phyloP scores from a whole-genome alignment of 2,888 invertebrate genomes.

The Galeopsomyia nigrocyanea region DNA sequence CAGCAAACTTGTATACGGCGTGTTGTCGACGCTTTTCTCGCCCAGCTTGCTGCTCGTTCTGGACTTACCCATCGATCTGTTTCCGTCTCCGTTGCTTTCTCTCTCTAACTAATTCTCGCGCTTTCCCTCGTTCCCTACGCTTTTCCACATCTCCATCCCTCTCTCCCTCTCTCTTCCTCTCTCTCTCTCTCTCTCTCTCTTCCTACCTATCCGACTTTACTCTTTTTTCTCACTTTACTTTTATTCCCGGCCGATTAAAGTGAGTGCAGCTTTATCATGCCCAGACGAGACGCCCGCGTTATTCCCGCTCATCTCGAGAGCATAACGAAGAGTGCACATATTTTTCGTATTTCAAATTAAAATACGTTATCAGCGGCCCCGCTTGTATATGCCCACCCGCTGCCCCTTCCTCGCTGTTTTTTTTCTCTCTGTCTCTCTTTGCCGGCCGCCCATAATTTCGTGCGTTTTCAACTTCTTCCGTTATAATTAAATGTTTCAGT shows the following conservation, averaged over 20 bases:
- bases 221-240: conserved; percentile 47
- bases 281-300: conserved; percentile 22
- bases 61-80: conserved; percentile 58
- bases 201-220: conserved; percentile 8
- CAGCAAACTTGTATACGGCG: conserved; percentile 47
- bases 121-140: conserved; percentile 3
- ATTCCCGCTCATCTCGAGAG: conserved; percentile 3
- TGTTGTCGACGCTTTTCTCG: conserved; percentile 63
- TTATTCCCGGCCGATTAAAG: conserved; percentile 59
- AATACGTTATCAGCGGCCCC: not conserved
- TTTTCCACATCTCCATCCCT: conserved; percentile 7
- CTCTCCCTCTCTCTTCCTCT: conserved; percentile 1
- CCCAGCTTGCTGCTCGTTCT: not conserved
- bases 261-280: conserved; percentile 53
- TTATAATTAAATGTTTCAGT: conserved; percentile 21
- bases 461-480: conserved; percentile 17
- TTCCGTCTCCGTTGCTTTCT: conserved; percentile 49
- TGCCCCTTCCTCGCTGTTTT: conserved; percentile 6
- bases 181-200: conserved; percentile 11
- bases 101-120: conserved; percentile 24
- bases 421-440: conserved; percentile 3
- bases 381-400: conserved; percentile 8
- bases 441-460: conserved; percentile 23
- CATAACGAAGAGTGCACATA: conserved; percentile 37
- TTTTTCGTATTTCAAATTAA: conserved; percentile 34